These are phyloP conservation scores for Lagopus leucura DNA, from an alignment of 2,113 vertebrate species.

Conservation along the genomic window DNA sequence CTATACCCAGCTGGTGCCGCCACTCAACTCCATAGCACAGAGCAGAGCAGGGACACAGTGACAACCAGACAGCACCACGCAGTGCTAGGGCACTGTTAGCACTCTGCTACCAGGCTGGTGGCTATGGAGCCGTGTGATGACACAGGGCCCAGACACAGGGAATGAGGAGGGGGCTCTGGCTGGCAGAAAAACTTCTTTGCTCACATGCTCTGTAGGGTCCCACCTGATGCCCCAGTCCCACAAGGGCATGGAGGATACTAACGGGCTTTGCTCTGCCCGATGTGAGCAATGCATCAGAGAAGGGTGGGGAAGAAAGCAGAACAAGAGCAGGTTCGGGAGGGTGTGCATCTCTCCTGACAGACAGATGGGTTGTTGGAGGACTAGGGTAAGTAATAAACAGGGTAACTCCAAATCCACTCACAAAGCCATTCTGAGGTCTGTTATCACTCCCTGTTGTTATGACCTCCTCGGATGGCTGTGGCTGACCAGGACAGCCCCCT, in stretches of 20 bases:
- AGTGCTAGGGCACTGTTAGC: not conserved
- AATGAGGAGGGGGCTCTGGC: not conserved
- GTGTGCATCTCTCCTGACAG: not conserved
- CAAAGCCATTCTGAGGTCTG: not conserved
- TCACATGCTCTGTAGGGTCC: accelerated
- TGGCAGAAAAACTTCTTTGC: accelerated
- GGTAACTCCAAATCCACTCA: not conserved
- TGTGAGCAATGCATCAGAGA: not conserved
- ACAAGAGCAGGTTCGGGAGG: not conserved
- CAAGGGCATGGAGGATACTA: not conserved
- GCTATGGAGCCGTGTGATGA: accelerated
- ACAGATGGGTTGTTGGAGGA: not conserved
- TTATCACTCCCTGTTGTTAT: not conserved
- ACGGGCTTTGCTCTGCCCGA: accelerated
- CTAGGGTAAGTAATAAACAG: not conserved
- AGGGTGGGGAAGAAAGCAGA: no score
- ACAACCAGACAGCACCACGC: not conserved
- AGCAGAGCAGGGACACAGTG: accelerated
- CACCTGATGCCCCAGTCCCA: not conserved
- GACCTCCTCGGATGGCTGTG: no score
- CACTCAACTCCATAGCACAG: not conserved
- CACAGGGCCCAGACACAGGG: accelerated
- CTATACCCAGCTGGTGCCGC: not conserved
- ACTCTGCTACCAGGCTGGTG: not conserved
- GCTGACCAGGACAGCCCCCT: not conserved